Evolutionary conservation across 1,140 invertebrate species (phyloP).

Genomic region (Zaprionus africanus): DNA sequence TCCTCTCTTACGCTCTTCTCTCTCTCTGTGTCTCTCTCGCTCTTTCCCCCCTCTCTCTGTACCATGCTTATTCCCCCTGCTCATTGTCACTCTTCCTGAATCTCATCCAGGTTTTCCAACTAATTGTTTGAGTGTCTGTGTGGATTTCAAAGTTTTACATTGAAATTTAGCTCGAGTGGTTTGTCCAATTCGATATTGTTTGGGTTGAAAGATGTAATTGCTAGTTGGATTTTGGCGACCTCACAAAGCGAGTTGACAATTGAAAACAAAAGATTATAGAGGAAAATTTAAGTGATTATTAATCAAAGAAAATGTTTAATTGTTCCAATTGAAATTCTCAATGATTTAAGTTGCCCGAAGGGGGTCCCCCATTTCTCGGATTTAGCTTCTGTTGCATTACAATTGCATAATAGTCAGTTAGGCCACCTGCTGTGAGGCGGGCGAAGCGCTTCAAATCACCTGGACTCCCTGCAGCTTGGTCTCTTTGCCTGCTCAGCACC

Average conservation of each 20-base stretch:
- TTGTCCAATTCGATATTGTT: conserved; percentile 35
- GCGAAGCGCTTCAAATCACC: not conserved
- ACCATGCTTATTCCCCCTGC: not conserved
- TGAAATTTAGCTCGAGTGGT: conserved; percentile 42
- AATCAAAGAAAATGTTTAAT: not conserved
- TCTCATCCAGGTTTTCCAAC: conserved; percentile 38
- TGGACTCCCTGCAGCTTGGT: not conserved
- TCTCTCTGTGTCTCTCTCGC: not conserved
- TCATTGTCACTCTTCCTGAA: not conserved
- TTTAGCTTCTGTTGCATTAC: not conserved
- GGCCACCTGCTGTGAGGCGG: conserved; percentile 17
- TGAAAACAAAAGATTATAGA: not conserved
- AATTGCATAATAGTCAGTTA: conserved; percentile 16
- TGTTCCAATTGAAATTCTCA: conserved; percentile 1
- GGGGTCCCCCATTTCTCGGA: not conserved
- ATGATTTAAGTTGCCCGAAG: not conserved
- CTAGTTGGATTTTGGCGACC: not conserved
- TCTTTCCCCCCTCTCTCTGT: not conserved
- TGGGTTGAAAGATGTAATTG: conserved; percentile 66
- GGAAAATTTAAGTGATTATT: not conserved
- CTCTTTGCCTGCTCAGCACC: not conserved
- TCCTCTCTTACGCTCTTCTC: not conserved
- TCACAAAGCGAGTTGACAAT: not conserved
- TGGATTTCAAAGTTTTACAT: conserved; percentile 33
- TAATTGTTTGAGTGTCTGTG: conserved; percentile 70